These are phyloP conservation scores for Hecatera dysodea DNA, from an alignment of 2,888 invertebrate genomes.

Conservation along the genomic window DNA sequence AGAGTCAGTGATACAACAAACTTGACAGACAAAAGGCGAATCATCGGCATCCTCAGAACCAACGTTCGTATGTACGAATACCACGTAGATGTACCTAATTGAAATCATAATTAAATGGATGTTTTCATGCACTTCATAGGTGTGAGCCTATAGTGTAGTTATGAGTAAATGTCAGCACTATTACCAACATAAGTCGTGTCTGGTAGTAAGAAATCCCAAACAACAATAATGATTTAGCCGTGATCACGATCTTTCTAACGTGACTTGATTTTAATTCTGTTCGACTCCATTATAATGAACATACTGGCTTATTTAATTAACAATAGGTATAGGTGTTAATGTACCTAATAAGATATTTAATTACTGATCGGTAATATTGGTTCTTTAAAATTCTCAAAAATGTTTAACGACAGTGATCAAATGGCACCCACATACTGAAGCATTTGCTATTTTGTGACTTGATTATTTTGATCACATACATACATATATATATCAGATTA, in stretches of 20 bases:
- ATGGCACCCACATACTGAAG: no score
- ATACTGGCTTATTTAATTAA: constrained; percentile 31
- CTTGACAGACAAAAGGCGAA: no score
- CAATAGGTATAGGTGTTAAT: not conserved
- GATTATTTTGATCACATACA: not conserved
- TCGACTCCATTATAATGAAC: constrained; percentile 50
- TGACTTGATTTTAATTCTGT: constrained; percentile 56
- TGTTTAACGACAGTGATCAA: not conserved
- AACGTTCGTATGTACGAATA: no score
- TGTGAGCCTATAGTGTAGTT: not conserved
- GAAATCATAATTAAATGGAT: no score
- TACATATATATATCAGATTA: no score
- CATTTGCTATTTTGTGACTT: no score
- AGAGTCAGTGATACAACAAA: no score
- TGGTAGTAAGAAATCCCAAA: constrained; percentile 58
- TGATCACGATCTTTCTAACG: constrained; percentile 70
- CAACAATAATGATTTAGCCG: constrained; percentile 63
- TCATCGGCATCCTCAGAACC: no score
- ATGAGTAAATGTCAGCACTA: constrained; percentile 15
- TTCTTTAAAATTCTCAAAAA: not conserved
- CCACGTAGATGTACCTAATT: no score
- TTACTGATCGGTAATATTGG: constrained; percentile 1
- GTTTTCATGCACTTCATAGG: not conserved
- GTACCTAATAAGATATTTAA: not conserved
- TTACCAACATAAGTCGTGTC: constrained; percentile 41